Percentiles rank a stretch among this genome's conserved stretches.
These are phyloP conservation scores for Setophaga petechia DNA, from an alignment of 2,113 vertebrate genomes.

Conservation along the genomic window DNA sequence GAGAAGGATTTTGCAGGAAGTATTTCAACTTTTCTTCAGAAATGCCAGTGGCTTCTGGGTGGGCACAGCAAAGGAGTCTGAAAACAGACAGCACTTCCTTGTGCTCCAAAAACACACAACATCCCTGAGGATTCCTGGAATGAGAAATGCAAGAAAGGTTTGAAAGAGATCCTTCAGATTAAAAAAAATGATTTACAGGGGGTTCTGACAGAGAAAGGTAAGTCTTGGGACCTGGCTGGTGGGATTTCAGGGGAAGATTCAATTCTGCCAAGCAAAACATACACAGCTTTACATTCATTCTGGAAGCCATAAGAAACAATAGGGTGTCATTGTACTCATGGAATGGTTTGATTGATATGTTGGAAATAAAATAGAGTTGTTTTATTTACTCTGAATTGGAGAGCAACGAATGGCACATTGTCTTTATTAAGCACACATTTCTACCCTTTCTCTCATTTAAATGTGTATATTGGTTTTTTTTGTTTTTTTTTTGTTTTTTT, in stretches of 20 bases:
- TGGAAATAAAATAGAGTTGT: not conserved
- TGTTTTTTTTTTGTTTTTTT: not conserved
- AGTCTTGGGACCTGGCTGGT: not conserved
- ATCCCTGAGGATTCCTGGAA: not conserved
- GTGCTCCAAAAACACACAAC: not conserved
- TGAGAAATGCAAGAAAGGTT: not conserved
- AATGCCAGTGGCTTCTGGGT: not conserved
- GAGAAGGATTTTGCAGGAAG: not conserved
- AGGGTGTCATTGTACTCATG: not conserved
- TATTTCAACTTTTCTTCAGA: not conserved
- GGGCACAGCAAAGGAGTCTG: not conserved
- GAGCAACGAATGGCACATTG: not conserved
- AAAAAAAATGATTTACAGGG: not conserved
- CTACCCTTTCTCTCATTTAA: not conserved
- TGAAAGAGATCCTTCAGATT: not conserved
- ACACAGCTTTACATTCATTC: not conserved
- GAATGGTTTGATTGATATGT: not conserved
- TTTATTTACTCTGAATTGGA: not conserved
- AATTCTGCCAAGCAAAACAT: conserved; percentile 27
- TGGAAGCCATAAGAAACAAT: not conserved
- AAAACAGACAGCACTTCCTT: not conserved
- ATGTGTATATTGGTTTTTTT: not conserved
- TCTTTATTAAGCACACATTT: not conserved
- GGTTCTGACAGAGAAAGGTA: not conserved
- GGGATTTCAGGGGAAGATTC: not conserved